phyloP scores from a whole-genome alignment of 2,113 vertebrate species.

The Ellobius talpinus region DNA sequence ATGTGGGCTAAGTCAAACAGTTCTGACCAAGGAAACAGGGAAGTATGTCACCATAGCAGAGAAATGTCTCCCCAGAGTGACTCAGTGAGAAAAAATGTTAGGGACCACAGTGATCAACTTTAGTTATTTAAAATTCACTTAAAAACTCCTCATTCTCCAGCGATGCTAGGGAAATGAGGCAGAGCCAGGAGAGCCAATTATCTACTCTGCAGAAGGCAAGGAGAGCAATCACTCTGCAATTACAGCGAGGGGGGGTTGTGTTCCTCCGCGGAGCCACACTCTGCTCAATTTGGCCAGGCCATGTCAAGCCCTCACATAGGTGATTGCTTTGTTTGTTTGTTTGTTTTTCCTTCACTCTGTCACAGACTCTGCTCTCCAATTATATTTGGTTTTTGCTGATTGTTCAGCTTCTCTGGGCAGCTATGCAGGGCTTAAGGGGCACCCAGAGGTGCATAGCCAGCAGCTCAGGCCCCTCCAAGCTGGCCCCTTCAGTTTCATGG shows the following conservation, averaged over 20 bases:
- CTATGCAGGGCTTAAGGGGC: neutral
- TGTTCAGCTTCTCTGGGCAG: neutral
- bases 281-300: neutral
- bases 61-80: constrained; percentile 31
- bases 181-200: neutral
- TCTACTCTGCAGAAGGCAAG: constrained; percentile 27
- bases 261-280: neutral
- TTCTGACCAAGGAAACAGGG: constrained; percentile 51
- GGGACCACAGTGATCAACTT: constrained; percentile 54
- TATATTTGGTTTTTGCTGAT: constrained; percentile 41
- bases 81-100: constrained; percentile 18
- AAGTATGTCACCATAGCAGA: constrained; percentile 18
- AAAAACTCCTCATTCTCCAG: constrained; percentile 47
- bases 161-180: constrained; percentile 65
- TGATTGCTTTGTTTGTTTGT: neutral
- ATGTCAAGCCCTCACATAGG: neutral
- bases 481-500: neutral
- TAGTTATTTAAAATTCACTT: constrained; percentile 64
- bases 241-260: neutral
- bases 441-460: neutral
- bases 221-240: constrained; percentile 8
- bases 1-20: constrained; percentile 10
- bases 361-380: constrained; percentile 38
- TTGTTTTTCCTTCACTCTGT: neutral
- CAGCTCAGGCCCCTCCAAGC: neutral